phyloP scores from a whole-genome alignment of 2,888 invertebrate genomes.

The Drosophila paramelanica region DNA sequence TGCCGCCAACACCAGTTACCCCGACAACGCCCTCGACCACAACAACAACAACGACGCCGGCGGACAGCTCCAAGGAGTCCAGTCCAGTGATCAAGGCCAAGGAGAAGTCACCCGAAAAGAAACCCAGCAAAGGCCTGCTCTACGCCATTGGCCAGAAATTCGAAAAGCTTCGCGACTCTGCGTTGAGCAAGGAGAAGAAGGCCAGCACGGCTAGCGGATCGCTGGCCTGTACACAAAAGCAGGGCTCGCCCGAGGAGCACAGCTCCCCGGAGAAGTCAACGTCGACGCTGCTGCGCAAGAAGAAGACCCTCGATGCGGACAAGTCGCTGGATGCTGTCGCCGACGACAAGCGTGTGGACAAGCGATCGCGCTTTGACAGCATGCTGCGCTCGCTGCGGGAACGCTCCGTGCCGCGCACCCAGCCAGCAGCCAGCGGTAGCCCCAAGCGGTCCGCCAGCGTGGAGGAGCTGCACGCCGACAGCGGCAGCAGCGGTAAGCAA shows the following conservation, averaged over 20 bases:
- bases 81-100: conserved; percentile 79
- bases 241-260: conserved; percentile 69
- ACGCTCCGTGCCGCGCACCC: conserved; percentile 88
- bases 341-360: conserved; percentile 74
- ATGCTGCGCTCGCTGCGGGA: conserved; percentile 88
- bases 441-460: conserved; percentile 90
- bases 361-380: conserved; percentile 86
- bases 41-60: conserved; percentile 56
- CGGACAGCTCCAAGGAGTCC: conserved; percentile 80
- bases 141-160: conserved; percentile 92
- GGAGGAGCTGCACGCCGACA: conserved; percentile 87
- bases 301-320: conserved; percentile 70
- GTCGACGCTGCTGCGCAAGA: conserved; percentile 85
- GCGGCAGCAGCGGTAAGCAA: conserved; percentile 85
- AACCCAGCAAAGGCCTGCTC: conserved; percentile 87
- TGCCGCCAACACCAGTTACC: conserved; percentile 74
- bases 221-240: conserved; percentile 68
- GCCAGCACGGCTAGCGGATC: conserved; percentile 41
- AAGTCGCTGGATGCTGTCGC: conserved; percentile 30
- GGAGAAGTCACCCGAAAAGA: conserved; percentile 86
- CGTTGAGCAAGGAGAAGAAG: conserved; percentile 85
- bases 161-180: conserved; percentile 88
- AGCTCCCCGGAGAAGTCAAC: conserved; percentile 57
- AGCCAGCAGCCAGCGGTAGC: conserved; percentile 87
- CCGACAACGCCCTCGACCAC: conserved; percentile 72